phyloP scores from a whole-genome alignment of 1,140 invertebrate species.

The Cotesia vestalis region DNA sequence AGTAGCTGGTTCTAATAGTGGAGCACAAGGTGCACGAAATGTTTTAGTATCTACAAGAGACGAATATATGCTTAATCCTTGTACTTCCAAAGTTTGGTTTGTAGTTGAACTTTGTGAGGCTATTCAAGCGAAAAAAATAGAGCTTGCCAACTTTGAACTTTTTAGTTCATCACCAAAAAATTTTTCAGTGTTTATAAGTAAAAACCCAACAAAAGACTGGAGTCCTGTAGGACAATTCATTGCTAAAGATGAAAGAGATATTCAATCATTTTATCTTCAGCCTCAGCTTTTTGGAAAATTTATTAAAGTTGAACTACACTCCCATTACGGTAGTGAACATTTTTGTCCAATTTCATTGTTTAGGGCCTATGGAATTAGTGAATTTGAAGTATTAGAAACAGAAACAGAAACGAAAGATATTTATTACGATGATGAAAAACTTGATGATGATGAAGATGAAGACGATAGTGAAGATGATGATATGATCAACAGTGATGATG shows the following conservation, averaged over 20 bases:
- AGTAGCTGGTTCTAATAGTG: conserved; percentile 89
- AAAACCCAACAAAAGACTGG: conserved; percentile 94
- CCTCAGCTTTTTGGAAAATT: conserved; percentile 92
- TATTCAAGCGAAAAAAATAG: conserved; percentile 92
- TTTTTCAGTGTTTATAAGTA: conserved; percentile 85
- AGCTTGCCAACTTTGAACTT: conserved; percentile 97
- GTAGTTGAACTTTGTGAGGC: conserved; percentile 97
- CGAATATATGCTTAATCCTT: conserved; percentile 98
- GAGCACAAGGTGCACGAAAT: conserved; percentile 84
- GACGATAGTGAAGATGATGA: conserved; percentile 51
- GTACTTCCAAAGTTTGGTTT: conserved; percentile 92
- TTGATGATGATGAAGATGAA: conserved; percentile 64
- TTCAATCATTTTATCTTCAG: conserved; percentile 86
- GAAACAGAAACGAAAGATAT: conserved; percentile 68
- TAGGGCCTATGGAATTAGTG: conserved; percentile 89
- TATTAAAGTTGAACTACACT: conserved; percentile 89
- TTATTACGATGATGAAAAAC: conserved; percentile 18
- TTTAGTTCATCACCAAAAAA: conserved; percentile 97
- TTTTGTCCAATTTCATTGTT: conserved; percentile 96
- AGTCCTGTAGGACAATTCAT: conserved; percentile 85
- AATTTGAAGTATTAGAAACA: conserved; percentile 87
- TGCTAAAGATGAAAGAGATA: conserved; percentile 84
- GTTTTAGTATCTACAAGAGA: conserved; percentile 90
- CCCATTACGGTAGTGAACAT: conserved; percentile 95
- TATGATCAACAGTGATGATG: conserved; percentile 1